These are phyloP conservation scores for Drosophila lini DNA, from an alignment of 1,140 invertebrate genomes.

Conservation along the genomic window DNA sequence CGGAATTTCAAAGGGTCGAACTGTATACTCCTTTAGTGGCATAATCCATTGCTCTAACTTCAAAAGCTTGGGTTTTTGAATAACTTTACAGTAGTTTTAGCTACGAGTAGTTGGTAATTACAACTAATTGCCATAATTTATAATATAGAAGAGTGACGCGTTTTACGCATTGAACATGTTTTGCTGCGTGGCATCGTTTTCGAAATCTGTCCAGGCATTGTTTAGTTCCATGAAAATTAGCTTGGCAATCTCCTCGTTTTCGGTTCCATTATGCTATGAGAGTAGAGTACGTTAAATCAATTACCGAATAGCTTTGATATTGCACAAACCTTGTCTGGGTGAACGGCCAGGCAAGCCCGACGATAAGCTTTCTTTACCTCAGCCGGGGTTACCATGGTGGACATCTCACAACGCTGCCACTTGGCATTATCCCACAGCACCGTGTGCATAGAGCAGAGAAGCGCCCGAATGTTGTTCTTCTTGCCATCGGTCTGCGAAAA, in stretches of 20 bases:
- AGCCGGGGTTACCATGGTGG: conserved; percentile 93
- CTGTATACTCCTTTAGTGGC: conserved; percentile 32
- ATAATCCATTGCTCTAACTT: conserved; percentile 52
- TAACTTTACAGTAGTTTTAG: conserved; percentile 66
- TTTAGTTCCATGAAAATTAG: conserved; percentile 99
- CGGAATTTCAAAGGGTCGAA: conserved; percentile 58
- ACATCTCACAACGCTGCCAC: conserved; percentile 97
- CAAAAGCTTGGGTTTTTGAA: conserved; percentile 64
- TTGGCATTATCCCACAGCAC: conserved; percentile 97
- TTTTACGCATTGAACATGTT: conserved; percentile 88
- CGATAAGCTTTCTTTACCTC: conserved; percentile 98
- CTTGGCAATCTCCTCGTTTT: conserved; percentile 96
- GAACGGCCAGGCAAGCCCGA: conserved; percentile 97
- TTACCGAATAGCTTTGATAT: conserved; percentile 18
- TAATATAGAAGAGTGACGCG: conserved; percentile 36
- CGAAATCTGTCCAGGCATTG: conserved; percentile 99
- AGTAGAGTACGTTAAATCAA: neutral
- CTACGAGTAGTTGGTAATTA: conserved; percentile 46
- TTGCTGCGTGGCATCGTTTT: conserved; percentile 94
- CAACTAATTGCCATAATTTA: conserved; percentile 29
- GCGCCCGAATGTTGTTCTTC: conserved; percentile 97
- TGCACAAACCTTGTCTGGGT: conserved; percentile 96
- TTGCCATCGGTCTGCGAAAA: conserved; percentile 95
- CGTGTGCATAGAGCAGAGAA: conserved; percentile 96
- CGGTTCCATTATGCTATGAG: conserved; percentile 94